A percentile compares a stretch with the other conserved stretches of the same genome.
Conservation (phyloP, 2,888 invertebrate genomes). For the Tortrix viridana region DNA sequence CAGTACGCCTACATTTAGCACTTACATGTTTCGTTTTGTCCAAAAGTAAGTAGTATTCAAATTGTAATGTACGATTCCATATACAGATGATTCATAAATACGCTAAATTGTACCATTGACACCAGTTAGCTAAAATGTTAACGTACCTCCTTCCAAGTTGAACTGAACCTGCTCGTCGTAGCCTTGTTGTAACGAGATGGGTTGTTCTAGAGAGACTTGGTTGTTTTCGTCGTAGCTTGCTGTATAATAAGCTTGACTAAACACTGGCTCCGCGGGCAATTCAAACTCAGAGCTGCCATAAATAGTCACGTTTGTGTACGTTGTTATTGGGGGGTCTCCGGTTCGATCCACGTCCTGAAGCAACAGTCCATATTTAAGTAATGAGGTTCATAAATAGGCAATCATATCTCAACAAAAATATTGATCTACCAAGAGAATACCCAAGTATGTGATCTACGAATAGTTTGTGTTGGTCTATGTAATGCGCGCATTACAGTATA, state of each 20-base stretch:
- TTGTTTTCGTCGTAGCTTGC: conserved; percentile 65
- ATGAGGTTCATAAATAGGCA: not conserved
- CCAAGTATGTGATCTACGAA: too few species aligned
- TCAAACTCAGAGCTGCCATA: conserved; percentile 62
- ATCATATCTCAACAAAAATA: too few species aligned
- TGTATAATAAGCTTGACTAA: conserved; percentile 70
- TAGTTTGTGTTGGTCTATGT: too few species aligned
- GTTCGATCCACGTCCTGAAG: conserved; percentile 36
- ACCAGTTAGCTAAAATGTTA: conserved; percentile 1
- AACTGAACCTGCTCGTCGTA: conserved; percentile 64
- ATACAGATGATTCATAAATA: not conserved
- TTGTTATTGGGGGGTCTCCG: conserved; percentile 27
- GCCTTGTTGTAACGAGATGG: conserved; percentile 63
- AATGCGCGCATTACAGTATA: too few species aligned
- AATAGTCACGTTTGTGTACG: conserved; percentile 60
- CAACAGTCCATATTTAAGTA: not conserved
- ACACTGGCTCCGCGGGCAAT: conserved; percentile 74
- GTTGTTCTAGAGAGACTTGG: conserved; percentile 51
- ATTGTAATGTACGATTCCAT: too few species aligned
- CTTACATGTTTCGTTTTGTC: too few species aligned
- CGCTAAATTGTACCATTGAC: not conserved
- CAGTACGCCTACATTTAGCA: too few species aligned
- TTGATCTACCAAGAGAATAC: too few species aligned
- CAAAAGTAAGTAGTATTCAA: too few species aligned
- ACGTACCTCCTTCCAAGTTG: conserved; percentile 63